phyloP scores from a whole-genome alignment of 2,888 invertebrate species.

The Ecdyonurus torrentis region DNA sequence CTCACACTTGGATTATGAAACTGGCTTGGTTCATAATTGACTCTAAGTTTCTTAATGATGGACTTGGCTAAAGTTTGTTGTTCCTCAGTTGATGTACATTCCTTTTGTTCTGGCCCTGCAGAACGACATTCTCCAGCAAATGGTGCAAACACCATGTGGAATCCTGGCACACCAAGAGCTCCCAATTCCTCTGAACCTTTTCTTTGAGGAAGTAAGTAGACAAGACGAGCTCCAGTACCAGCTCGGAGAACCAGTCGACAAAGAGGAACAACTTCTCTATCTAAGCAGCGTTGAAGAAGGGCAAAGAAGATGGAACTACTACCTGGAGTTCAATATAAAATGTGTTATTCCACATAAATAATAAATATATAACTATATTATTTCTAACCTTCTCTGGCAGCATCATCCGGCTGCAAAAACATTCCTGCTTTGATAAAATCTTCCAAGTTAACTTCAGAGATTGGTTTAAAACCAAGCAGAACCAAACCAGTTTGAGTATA shows the following conservation, averaged over 20 bases:
- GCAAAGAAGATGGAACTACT: background rate
- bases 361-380: background rate
- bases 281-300: background rate
- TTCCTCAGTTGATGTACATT: background rate
- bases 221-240: background rate
- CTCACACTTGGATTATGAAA: background rate
- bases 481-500: too few species aligned
- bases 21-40: background rate
- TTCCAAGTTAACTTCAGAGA: background rate
- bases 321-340: too few species aligned
- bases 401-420: background rate
- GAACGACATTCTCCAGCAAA: background rate
- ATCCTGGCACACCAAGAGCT: background rate
- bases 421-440: background rate
- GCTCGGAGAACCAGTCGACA: background rate
- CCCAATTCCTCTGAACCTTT: background rate
- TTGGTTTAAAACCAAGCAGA: constrained; percentile 1
- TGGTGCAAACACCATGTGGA: background rate
- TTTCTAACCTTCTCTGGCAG: background rate
- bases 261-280: background rate
- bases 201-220: background rate
- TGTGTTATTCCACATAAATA: too few species aligned
- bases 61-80: background rate
- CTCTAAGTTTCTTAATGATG: background rate
- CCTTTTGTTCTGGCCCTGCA: background rate